phyloP scores from a whole-genome alignment of 2,113 vertebrate genomes.

The Triplophysa dalaica region DNA sequence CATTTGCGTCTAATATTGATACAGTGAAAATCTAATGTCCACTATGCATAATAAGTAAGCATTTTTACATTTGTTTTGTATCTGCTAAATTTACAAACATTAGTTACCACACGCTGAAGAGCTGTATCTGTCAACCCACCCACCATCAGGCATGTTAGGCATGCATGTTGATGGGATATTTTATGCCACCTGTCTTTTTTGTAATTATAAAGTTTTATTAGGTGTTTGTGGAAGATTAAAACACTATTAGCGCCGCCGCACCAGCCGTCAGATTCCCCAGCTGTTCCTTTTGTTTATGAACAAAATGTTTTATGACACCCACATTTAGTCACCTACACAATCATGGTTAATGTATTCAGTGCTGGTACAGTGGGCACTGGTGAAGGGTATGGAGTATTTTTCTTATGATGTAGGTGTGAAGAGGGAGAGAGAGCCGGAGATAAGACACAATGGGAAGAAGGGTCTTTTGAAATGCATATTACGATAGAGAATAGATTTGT shows the following conservation, averaged over 20 bases:
- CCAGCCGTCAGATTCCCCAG: slow-evolving; percentile 67
- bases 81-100: no score
- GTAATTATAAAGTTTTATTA: slow-evolving; percentile 75
- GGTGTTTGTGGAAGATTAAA: slow-evolving; percentile 74
- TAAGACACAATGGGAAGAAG: background rate
- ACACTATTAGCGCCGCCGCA: slow-evolving; percentile 69
- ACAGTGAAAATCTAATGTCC: no score
- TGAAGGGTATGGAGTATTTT: background rate
- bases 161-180: slow-evolving; percentile 59
- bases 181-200: slow-evolving; percentile 63
- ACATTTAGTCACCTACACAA: slow-evolving; percentile 72
- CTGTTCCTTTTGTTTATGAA: slow-evolving; percentile 77
- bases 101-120: background rate
- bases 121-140: background rate
- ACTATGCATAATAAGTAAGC: no score
- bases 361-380: slow-evolving; percentile 44
- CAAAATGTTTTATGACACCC: slow-evolving; percentile 67
- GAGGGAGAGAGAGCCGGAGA: background rate
- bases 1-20: no score
- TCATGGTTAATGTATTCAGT: slow-evolving; percentile 71
- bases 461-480: background rate
- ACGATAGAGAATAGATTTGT: background rate
- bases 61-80: no score
- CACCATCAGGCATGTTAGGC: slow-evolving; percentile 10
- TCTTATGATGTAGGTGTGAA: background rate